Evolutionary conservation across 2,888 invertebrate species (phyloP).

Genomic region (Carterocephalus palaemon): DNA sequence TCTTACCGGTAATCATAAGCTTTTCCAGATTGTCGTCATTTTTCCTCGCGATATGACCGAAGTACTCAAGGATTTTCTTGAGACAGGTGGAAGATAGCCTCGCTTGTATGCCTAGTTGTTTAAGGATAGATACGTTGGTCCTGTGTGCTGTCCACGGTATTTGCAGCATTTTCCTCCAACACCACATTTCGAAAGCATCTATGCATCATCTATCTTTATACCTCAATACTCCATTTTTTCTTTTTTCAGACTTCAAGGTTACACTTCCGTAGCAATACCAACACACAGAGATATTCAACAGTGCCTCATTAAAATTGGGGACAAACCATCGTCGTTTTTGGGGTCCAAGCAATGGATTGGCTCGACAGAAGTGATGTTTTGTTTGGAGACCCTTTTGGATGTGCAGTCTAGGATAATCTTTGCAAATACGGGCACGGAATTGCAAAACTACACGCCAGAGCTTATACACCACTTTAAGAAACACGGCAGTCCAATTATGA

Average conservation of each 20-base stretch:
- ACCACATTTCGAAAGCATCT: too few relatives aligned
- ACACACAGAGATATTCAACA: conserved; percentile 93
- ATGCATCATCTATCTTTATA: too few relatives aligned
- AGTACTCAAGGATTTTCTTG: too few relatives aligned
- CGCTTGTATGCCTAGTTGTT: too few relatives aligned
- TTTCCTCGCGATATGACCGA: too few relatives aligned
- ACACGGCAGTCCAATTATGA: conserved; percentile 98
- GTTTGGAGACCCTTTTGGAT: conserved; percentile 88
- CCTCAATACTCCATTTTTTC: not conserved
- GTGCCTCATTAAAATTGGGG: conserved; percentile 95
- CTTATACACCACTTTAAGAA: conserved; percentile 93
- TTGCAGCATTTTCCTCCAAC: too few relatives aligned
- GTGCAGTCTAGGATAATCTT: conserved; percentile 89
- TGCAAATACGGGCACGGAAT: conserved; percentile 91
- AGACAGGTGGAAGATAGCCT: too few relatives aligned
- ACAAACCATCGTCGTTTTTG: conserved; percentile 92
- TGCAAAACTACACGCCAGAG: conserved; percentile 88
- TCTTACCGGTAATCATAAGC: too few relatives aligned
- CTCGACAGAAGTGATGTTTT: conserved; percentile 97
- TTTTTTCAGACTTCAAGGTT: conserved; percentile 85
- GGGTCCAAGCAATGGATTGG: conserved; percentile 98
- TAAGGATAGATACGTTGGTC: too few relatives aligned
- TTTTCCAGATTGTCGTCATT: too few relatives aligned
- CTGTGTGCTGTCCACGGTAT: too few relatives aligned
- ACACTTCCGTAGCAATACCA: conserved; percentile 86